Evolutionary conservation across 2,888 invertebrate species (phyloP).

Genomic region (Agrotis ipsilon): DNA sequence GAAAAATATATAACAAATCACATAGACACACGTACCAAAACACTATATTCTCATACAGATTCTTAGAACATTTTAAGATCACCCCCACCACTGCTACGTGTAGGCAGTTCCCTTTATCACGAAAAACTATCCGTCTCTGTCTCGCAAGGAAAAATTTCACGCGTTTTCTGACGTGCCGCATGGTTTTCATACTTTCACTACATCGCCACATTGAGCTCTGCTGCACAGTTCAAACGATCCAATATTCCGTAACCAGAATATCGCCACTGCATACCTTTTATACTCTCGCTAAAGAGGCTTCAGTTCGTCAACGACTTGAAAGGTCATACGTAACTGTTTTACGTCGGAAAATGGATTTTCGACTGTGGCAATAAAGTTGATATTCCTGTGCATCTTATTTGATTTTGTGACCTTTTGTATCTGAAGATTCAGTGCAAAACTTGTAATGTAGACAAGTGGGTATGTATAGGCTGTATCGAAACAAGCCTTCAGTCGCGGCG

Average conservation of each 20-base stretch:
- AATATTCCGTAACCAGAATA: slow-evolving; percentile 53
- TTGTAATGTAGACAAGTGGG: slow-evolving; percentile 87
- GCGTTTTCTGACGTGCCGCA: slow-evolving; percentile 79
- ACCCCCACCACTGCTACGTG: slow-evolving; percentile 85
- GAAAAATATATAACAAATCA: slow-evolving; percentile 51
- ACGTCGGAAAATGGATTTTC: slow-evolving; percentile 19
- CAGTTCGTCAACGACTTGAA: slow-evolving; percentile 34
- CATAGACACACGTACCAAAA: slow-evolving; percentile 54
- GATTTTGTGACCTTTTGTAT: slow-evolving; percentile 63
- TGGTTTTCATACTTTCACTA: slow-evolving; percentile 75
- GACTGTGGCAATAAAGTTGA: not conserved
- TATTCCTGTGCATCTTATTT: not conserved
- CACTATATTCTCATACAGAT: slow-evolving; percentile 74
- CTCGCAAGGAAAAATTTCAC: slow-evolving; percentile 85
- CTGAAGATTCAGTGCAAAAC: slow-evolving; percentile 75
- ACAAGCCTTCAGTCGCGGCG: slow-evolving; percentile 86
- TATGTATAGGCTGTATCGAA: slow-evolving; percentile 83
- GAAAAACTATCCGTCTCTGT: slow-evolving; percentile 87
- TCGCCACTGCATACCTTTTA: slow-evolving; percentile 67
- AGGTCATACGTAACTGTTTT: slow-evolving; percentile 22
- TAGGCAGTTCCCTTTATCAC: slow-evolving; percentile 89
- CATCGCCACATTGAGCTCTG: slow-evolving; percentile 67
- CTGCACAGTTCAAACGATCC: slow-evolving; percentile 46
- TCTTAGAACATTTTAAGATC: slow-evolving; percentile 87
- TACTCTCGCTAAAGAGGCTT: slow-evolving; percentile 46